phyloP scores from a whole-genome alignment of 1,140 invertebrate species.

The Araneus ventricosus region DNA sequence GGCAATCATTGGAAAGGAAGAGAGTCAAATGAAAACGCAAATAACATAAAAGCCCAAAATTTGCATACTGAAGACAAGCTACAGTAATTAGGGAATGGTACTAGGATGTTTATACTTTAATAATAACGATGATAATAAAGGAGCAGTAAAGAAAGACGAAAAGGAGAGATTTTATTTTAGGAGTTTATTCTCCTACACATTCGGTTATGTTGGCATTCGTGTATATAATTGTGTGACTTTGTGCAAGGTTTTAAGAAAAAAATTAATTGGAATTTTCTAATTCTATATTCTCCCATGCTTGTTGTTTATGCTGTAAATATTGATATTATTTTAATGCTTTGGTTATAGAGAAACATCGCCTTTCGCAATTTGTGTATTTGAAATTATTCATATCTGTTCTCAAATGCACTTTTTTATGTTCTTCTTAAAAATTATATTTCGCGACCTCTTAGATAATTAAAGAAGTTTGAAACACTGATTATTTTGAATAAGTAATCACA shows the following conservation, averaged over 20 bases:
- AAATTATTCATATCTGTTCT: no score
- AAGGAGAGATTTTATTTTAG: not conserved
- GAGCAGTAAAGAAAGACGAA: not conserved
- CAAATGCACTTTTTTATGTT: no score
- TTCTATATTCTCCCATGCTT: no score
- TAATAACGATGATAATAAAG: conserved; percentile 10
- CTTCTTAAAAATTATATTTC: no score
- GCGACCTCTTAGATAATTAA: no score
- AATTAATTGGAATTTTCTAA: not conserved
- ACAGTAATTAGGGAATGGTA: conserved; percentile 12
- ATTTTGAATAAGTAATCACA: no score
- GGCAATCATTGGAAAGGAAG: not conserved
- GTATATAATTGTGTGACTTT: not conserved
- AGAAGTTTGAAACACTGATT: no score
- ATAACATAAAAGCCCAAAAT: not conserved
- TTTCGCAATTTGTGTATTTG: no score
- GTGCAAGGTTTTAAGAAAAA: not conserved
- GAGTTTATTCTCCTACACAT: not conserved
- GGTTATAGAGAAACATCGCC: no score
- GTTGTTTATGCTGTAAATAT: no score
- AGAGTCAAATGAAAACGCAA: not conserved
- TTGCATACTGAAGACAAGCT: conserved; percentile 2
- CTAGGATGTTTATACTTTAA: not conserved
- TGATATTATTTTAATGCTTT: no score
- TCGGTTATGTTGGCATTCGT: no score